Evolutionary conservation across 2,797 vertebrate species (phyloP), one percentile per base, ranked within the genome.

Genomic region (Acipenser transmontanus): DNA sequence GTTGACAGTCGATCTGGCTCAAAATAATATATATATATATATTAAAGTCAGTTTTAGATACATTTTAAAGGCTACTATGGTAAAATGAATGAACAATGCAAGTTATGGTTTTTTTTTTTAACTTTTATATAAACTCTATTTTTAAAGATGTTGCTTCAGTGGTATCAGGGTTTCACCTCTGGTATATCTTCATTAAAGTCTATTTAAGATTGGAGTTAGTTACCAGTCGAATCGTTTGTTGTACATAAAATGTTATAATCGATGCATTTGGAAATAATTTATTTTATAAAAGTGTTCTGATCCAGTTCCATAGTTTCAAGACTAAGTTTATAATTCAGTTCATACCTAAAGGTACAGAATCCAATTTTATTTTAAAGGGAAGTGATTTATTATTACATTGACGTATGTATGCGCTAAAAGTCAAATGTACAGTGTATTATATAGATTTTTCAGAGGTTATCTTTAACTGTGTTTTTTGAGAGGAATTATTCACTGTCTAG

Each of bases 181-280:
- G 17, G 17, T 17, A 17, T 86, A 77, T 54, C 71, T 88, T 87
- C 88, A 91, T 86, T 80, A 85, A 86, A 54, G 73, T 78, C 78
- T 89, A 89, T 91, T 87, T 90, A 88, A 89, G 85, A 86, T 83
- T 88, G 87, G 86, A 73, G 68, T 89, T 90, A 88, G 77, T 87
- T 89, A 87, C 86, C 85, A 88, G 87, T 88, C 57, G 79, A 74
- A 9, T 88, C 76, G 34, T 34, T 34, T 34, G 34, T 34, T 93
- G 92, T 95, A 93, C 82, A 93, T 94, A 95, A 80, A 91, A 77
- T 84, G 91, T 90, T 89, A 89, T 89, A 88, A 90, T 87, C 86
- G 92, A 94, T 90, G 88, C 91, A 81, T 85, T 84, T 85, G 51
- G 87, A 87, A 83, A 91, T 95, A 95, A 97, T 94, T 95, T 97